A percentile compares a stretch with the other conserved stretches of the same genome.
Conservation (phyloP, 2,888 invertebrate species). For the Halictus ligatus region DNA sequence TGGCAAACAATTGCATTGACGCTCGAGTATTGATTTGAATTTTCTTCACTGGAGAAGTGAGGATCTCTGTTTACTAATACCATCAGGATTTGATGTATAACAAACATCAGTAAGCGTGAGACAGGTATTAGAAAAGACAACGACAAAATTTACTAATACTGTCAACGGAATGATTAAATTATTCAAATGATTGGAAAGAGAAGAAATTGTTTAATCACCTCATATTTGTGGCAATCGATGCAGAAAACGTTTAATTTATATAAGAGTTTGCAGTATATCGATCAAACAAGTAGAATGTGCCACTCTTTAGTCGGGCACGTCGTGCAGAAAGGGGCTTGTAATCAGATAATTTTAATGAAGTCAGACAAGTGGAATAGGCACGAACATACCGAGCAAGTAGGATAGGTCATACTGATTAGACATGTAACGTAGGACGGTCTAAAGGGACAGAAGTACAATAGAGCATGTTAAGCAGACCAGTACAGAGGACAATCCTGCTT, state of each 20-base stretch:
- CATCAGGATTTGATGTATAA: too few species aligned
- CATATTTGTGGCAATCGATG: neutral
- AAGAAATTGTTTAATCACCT: neutral
- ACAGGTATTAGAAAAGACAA: too few species aligned
- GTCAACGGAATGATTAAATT: neutral
- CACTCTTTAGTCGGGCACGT: neutral
- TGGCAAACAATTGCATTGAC: neutral
- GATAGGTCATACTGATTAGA: neutral
- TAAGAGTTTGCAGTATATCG: neutral
- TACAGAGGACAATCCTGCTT: neutral
- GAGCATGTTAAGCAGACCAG: neutral
- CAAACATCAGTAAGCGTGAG: too few species aligned
- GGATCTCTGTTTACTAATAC: too few species aligned
- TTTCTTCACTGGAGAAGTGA: too few species aligned
- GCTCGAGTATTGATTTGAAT: neutral
- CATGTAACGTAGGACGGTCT: neutral
- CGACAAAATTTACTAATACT: neutral
- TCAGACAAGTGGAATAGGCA: neutral
- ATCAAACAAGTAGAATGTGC: neutral
- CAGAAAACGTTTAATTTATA: neutral
- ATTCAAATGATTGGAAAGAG: neutral
- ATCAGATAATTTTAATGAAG: neutral
- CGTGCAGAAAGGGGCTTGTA: neutral
- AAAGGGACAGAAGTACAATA: neutral
- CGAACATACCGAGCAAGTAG: neutral